Percentiles rank a stretch among this genome's conserved stretches.
These are phyloP conservation scores for Pentalonia nigronervosa DNA, from an alignment of 1,140 invertebrate species.

Conservation along the genomic window DNA sequence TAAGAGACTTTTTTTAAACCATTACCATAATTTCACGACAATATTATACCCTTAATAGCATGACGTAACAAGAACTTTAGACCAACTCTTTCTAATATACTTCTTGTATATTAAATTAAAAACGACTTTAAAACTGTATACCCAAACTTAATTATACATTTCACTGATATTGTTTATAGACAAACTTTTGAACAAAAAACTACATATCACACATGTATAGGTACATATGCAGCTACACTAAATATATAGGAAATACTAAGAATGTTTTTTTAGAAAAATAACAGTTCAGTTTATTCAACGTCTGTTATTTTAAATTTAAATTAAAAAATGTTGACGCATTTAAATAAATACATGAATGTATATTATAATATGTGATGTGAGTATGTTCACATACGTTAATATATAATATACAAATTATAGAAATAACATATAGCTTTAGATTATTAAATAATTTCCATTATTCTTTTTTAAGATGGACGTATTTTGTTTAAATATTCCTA, in stretches of 20 bases:
- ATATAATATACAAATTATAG: not conserved
- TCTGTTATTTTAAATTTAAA: not conserved
- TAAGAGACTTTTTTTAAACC: not conserved
- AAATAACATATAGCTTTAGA: not conserved
- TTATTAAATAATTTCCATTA: too few species aligned
- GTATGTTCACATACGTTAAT: not conserved
- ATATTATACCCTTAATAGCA: not conserved
- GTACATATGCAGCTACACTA: not conserved
- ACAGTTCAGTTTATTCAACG: not conserved
- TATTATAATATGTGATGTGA: not conserved
- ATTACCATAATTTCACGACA: constrained; percentile 12
- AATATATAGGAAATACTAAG: not conserved
- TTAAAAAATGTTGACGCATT: not conserved
- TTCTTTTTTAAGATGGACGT: too few species aligned
- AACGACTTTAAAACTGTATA: not conserved
- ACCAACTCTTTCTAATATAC: not conserved
- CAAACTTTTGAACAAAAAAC: not conserved
- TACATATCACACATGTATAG: not conserved
- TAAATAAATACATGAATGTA: not conserved
- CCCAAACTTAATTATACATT: not conserved
- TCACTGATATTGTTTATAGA: not conserved
- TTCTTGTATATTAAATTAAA: constrained; percentile 2
- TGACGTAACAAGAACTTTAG: not conserved
- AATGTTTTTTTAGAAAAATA: not conserved
- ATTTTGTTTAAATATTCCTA: not conserved